Base-by-base conservation (phyloP, 1,140 invertebrate genomes). In the Leptestheria dahalacensis region DNA sequence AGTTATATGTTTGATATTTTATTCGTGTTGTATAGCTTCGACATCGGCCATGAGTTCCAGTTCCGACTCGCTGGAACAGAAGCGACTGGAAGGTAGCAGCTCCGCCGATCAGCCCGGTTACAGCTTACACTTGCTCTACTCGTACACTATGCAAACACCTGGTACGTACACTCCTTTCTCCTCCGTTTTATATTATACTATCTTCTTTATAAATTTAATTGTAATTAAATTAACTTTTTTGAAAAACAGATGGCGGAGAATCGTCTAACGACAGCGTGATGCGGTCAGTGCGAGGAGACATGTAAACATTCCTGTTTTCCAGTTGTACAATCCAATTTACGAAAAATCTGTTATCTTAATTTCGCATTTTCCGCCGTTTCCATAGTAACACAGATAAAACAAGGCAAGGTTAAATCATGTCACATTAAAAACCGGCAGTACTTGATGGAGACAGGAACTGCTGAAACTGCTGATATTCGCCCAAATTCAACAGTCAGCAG, bases 91-190 rank as follows among this genome's bases (percentile, higher is more conserved):
- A 26, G 58, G 23, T 41, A 56, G 23, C 53, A 28, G 21, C 23
- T 60, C 58, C 18, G 47, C 49, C 10, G 28, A 50, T 23, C 58
- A 60, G 28, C 47, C 49, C 50, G 58, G 48, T n/a, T 60, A 60
- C 58, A 60, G 58, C 52, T 29, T 60, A 24, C 58, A 60, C 21
- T 41, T 60, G 26, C 58, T 60, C 51, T 60, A 60, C 49, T 60
- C 58, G 11, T 60, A 60, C 48, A 60, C 49, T 20, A 60, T 60
- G 28, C 58, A 60, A 60, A 55, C 53, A 28, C 53, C 53, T 26
- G 58, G 58, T 60, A 49, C 50, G 20, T 41, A 50, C 48, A 26
- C 11, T 25, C 26, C 23, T 26, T 21, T 1, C 15, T 18, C 1
- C 24, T 18, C 4, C 18, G 12, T 24, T 20, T 29, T 29, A 18